Base-by-base conservation (phyloP, 2,888 invertebrate species). In the Agrilus cyanescens region DNA sequence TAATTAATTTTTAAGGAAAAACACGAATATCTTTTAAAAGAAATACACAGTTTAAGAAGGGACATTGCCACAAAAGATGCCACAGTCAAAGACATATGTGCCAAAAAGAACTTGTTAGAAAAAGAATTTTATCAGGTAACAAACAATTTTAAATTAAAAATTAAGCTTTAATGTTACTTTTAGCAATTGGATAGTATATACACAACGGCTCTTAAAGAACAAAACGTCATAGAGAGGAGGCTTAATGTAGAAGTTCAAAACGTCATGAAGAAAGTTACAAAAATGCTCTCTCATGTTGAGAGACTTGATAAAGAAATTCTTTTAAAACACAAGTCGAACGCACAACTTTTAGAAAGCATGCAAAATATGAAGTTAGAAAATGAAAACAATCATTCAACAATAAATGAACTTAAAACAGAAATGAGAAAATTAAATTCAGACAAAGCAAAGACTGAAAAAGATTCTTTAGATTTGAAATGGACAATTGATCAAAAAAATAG, bases 311-410 rank as follows among this genome's bases (percentile, higher is more conserved):
- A 44, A 12, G 56, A 59, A 33, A 50, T 52, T 36, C 31, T 47
- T 14, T 38, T 59, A 12, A 61, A 59, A 44, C 49, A 47, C 14
- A 58, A 59, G 39, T 45, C 46, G 3, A 40, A 32, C n/a, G n/a
- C 39, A 12, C 40, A 50, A 14, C 46, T 65, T n/a, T 41, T 57
- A 4, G 53, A 55, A 43, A 55, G 53, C 15, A 50, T 65, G 48
- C 61, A 64, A 48, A 54, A 53, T 41, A 46, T 65, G 16, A 51
- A 57, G 34, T 20, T 58, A 6, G 64, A 65, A 46, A 58, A 57
- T 31, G 50, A 56, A 8, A 52, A 55, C 32, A 55, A 56, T 38
- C 38, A 49, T 4, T 52, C 51, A 29, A 38, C 51, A 8, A 56
- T 63, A 5, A 50, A 58, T 12, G 53, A 57, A 15, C 48, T 63